Percentiles rank a stretch among this genome's conserved stretches.
Conservation (phyloP, 2,113 vertebrate species). For the Limnothrissa miodon region DNA sequence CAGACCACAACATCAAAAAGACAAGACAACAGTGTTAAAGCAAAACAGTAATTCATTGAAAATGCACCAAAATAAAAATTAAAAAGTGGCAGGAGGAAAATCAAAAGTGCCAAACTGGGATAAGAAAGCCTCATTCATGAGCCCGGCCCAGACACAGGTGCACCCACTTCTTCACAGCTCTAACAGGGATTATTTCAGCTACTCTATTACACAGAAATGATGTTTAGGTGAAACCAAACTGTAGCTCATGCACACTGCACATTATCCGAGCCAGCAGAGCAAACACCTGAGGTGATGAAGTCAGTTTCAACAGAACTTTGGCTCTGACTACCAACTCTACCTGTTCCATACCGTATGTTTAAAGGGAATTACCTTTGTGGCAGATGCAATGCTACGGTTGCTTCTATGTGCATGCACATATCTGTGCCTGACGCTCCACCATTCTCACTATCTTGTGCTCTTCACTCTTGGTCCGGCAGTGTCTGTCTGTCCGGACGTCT, state of each 20-base stretch:
- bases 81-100: no score
- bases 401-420: slow-evolving; percentile 33
- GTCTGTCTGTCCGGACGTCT: background rate
- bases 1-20: no score
- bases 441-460: slow-evolving; percentile 22
- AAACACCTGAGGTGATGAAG: background rate
- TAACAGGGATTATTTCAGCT: no score
- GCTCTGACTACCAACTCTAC: background rate
- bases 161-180: no score
- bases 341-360: background rate
- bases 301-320: background rate
- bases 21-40: no score
- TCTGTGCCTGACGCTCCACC: background rate
- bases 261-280: background rate
- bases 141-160: no score
- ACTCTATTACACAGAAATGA: no score
- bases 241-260: background rate
- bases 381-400: slow-evolving; percentile 30
- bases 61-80: no score
- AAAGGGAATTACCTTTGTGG: slow-evolving; percentile 28
- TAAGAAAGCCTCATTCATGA: no score
- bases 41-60: no score
- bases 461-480: background rate
- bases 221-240: background rate
- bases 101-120: no score